Percentiles rank a stretch among this genome's conserved stretches.
Conservation (phyloP, 2,113 vertebrate genomes). For the Rattus rattus region DNA sequence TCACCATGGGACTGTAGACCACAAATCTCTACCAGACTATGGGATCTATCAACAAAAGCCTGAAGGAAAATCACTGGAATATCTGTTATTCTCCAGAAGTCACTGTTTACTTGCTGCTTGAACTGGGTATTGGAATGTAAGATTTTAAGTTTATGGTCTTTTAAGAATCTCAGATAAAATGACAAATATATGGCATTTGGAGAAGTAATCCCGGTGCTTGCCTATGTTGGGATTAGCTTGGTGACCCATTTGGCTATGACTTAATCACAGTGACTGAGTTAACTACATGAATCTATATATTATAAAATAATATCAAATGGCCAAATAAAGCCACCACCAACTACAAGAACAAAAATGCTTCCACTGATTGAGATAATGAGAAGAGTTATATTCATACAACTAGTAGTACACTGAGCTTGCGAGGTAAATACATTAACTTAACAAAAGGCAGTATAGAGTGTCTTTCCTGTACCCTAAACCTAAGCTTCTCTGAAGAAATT, state of each 20-base stretch:
- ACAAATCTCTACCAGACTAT: not conserved
- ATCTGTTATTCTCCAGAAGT: not conserved
- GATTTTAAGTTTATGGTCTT: not conserved
- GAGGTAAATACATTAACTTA: too few relatives aligned
- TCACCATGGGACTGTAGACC: not conserved
- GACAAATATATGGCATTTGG: not conserved
- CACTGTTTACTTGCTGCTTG: not conserved
- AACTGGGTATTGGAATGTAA: not conserved
- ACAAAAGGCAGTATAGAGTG: not conserved
- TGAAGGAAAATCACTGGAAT: not conserved
- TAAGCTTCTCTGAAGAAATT: too few relatives aligned
- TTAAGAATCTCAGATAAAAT: not conserved
- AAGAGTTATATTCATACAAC: too few relatives aligned
- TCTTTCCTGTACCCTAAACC: not conserved
- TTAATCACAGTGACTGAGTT: not conserved
- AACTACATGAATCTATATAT: not conserved
- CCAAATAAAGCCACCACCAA: not conserved
- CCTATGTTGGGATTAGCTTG: not conserved
- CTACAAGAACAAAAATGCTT: not conserved
- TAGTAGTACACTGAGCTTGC: not conserved
- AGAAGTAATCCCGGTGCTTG: not conserved
- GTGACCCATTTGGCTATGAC: not conserved
- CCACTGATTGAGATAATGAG: not conserved
- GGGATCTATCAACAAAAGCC: not conserved
- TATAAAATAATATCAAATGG: not conserved